Evolutionary conservation across 2,888 invertebrate genomes (phyloP).

Genomic region (Scaptomyza cyrtandrae): DNA sequence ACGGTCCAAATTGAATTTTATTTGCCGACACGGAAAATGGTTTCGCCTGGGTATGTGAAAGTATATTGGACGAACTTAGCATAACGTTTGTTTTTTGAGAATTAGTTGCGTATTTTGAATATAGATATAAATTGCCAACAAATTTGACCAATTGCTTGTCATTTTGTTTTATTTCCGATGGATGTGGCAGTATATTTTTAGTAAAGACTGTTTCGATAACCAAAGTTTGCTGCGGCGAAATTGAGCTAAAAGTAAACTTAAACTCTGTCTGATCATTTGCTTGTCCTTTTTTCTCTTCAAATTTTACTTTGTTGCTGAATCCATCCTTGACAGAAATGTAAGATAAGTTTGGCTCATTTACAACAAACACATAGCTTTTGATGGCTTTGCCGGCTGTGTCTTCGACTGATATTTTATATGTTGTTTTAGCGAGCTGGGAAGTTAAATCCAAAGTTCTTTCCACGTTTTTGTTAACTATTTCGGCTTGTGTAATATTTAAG

Average conservation of each 20-base stretch:
- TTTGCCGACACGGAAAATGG: slow-evolving; percentile 92
- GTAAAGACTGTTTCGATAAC: slow-evolving; percentile 90
- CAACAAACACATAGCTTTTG: slow-evolving; percentile 89
- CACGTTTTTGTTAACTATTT: slow-evolving; percentile 90
- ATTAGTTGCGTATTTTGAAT: slow-evolving; percentile 91
- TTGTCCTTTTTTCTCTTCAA: slow-evolving; percentile 85
- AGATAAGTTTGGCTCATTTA: slow-evolving; percentile 88
- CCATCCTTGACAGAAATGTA: slow-evolving; percentile 90
- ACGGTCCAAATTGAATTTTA: slow-evolving; percentile 95
- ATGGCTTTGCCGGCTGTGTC: slow-evolving; percentile 91
- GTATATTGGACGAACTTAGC: slow-evolving; percentile 91
- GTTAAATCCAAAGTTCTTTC: slow-evolving; percentile 94
- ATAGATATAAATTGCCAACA: slow-evolving; percentile 92
- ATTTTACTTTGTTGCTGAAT: slow-evolving; percentile 86
- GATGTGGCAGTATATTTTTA: slow-evolving; percentile 92
- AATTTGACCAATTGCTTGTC: slow-evolving; percentile 97
- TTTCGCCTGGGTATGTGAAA: slow-evolving; percentile 90
- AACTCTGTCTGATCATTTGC: slow-evolving; percentile 86
- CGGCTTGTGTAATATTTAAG: slow-evolving; percentile 85
- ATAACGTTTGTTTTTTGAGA: slow-evolving; percentile 93
- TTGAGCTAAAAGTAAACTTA: slow-evolving; percentile 85
- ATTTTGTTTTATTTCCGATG: slow-evolving; percentile 94
- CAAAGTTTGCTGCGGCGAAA: slow-evolving; percentile 74
- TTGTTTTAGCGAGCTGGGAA: slow-evolving; percentile 94
- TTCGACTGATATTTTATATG: slow-evolving; percentile 91